Evolutionary conservation across 1,140 invertebrate genomes (phyloP), one percentile per base, ranked within the genome.

Genomic region (Scylla paramamosain): DNA sequence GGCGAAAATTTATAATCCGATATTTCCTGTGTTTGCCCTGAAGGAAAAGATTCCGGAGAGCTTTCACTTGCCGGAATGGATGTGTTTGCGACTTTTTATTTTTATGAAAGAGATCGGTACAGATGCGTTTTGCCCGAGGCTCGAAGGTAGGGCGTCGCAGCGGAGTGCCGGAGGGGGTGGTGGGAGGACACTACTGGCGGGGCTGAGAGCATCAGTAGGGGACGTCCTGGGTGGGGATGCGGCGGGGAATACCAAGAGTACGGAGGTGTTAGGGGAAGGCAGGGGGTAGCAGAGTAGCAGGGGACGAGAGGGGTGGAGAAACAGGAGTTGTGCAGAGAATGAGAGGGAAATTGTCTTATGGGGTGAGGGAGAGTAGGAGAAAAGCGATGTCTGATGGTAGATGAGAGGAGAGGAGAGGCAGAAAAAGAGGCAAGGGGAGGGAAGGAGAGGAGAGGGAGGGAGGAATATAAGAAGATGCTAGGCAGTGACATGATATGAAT

Each of bases 21-120:
- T 94, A 94, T 94, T 94, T 94, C 48, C 59, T 84, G 82, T 94
- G 87, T 94, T 94, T 94, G 46, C 52, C n/a, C 59, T 94, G 93
- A 94, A 94, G 88, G 93, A 94, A 94, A 90, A 90, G 93, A 77
- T 94, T 90, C 82, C 46, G 31, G 67, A 83, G 52, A 91, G 93
- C 87, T 94, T 91, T 94, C 86, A 94, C 46, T 94, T 83, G 86
- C 59, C 59, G 86, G 48, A 83, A 89, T 94, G 59, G 93, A 94
- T 94, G 86, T 90, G 86, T 94, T 94, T 90, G 87, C 88, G 32
- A 94, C 86, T 89, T 94, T 89, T 90, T 94, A 29, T 94, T 91
- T 91, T 94, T 82, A 8, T 52, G 31, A 94, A 90, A 89, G 31
- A 59, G 48, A 89, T 89, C 84, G 89, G n/a, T 29, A 77, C 59